These are phyloP conservation scores for Colaptes auratus DNA, from an alignment of 2,113 vertebrate species.

Conservation along the genomic window DNA sequence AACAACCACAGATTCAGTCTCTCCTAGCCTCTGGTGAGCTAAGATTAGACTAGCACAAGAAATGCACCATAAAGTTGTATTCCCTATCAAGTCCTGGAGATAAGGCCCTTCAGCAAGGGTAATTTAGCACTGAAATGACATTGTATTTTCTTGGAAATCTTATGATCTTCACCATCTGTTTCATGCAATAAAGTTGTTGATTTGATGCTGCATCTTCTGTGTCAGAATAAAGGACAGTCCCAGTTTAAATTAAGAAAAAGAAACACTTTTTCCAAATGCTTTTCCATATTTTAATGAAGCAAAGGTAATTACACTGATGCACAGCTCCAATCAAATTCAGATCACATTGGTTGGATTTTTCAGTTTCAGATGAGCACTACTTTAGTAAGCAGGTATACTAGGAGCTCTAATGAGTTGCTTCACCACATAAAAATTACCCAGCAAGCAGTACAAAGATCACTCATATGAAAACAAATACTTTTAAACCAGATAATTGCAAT, in stretches of 20 bases:
- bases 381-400: conserved; percentile 17
- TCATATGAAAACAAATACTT: conserved; percentile 67
- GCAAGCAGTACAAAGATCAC: conserved; percentile 42
- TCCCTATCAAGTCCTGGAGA: background rate
- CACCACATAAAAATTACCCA: conserved; percentile 50
- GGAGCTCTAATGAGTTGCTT: conserved; percentile 58
- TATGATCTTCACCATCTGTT: conserved; percentile 58
- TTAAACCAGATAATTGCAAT: conserved; percentile 61
- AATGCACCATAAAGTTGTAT: background rate
- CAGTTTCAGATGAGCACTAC: conserved; percentile 14
- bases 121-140: conserved; percentile 48
- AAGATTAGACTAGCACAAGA: background rate
- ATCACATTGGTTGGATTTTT: conserved; percentile 40
- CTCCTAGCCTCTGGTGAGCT: background rate
- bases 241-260: conserved; percentile 46
- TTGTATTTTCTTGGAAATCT: conserved; percentile 50
- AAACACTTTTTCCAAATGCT: background rate
- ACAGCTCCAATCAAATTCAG: conserved; percentile 38
- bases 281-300: conserved; percentile 47
- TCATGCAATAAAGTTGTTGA: conserved; percentile 31
- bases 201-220: conserved; percentile 34
- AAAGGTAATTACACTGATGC: conserved; percentile 2
- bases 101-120: conserved; percentile 1
- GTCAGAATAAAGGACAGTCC: conserved; percentile 47
- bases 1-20: background rate